Evolutionary conservation across 2,113 vertebrate species (phyloP), one percentile per base, ranked within the genome.

Genomic region (Herpetotheres cachinnans): DNA sequence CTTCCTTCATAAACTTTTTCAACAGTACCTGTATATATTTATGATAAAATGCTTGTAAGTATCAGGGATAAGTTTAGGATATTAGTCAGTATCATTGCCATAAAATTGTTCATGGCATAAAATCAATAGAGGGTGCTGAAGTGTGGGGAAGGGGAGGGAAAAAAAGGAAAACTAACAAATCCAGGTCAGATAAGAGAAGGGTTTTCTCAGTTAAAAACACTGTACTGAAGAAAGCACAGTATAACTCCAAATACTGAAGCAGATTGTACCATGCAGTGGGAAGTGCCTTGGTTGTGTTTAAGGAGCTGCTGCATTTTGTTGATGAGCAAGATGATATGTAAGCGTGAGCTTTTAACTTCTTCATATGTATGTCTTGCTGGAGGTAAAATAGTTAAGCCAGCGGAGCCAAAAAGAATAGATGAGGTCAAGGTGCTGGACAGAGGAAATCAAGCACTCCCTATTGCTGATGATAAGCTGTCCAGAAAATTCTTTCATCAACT

Each of bases 401-500:
- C 10, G 21, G 21, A 86, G 17, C n/a, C 24, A 63, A 80, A 74
- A 90, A 66, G 19, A 88, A 77, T 22, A 81, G 74, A 89, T 22
- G 49, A 92, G 30, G 54, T 86, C 59, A 91, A 81, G 84, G 69
- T 66, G 25, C 63, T 50, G 7, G 20, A 65, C 40, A 85, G 16
- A 66, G 8, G 42, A 86, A 94, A 89, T 70, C 94, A 92, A 86
- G 6, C 47, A 71, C 73, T 91, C 42, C 15, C 15, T 89, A 46
- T 66, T 78, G 46, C 47, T 95, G 89, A 73, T 81, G 76, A 86
- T 88, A 94, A 93, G 19, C 58, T 61, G 58, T 58, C 62, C 36
- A 78, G 79, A 93, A 86, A 93, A 83, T 80, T 77, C 27, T 88
- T 94, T 88, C 55, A 58, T 83, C 27, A 49, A 46, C 92, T 90